Conservation (phyloP, 2,113 vertebrate species). For the Narcine bancroftii region DNA sequence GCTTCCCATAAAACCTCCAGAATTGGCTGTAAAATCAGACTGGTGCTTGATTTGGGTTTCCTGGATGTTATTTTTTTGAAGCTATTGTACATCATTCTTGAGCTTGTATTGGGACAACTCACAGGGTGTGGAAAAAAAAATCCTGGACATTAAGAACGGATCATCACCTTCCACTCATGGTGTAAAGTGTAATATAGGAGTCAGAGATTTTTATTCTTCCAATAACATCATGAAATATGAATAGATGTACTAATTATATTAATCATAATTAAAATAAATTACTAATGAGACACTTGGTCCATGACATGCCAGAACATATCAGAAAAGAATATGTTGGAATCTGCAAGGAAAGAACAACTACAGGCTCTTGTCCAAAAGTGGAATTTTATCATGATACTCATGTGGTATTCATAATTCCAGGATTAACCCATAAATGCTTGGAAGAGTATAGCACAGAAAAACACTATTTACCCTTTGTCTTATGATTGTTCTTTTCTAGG, state of each 20-base stretch:
- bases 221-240: neutral
- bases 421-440: neutral
- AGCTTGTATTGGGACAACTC: constrained; percentile 6
- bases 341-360: neutral
- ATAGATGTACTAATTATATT: neutral
- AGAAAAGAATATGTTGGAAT: neutral
- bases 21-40: constrained; percentile 36
- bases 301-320: neutral
- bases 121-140: neutral
- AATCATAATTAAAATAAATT: constrained; percentile 11
- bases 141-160: neutral
- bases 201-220: neutral
- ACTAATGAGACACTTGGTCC: neutral
- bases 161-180: constrained; percentile 13
- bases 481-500: neutral
- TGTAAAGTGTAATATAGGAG: neutral
- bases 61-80: constrained; percentile 29
- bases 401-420: neutral
- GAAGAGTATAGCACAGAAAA: neutral
- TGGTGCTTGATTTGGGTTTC: constrained; percentile 22
- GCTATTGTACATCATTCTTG: constrained; percentile 1
- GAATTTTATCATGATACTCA: neutral
- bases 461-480: neutral
- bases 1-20: constrained; percentile 34
- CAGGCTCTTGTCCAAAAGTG: neutral